Percentiles rank a stretch among this genome's conserved stretches.
Evolutionary conservation across 2,113 vertebrate genomes (phyloP).

Genomic region (Passer montanus): DNA sequence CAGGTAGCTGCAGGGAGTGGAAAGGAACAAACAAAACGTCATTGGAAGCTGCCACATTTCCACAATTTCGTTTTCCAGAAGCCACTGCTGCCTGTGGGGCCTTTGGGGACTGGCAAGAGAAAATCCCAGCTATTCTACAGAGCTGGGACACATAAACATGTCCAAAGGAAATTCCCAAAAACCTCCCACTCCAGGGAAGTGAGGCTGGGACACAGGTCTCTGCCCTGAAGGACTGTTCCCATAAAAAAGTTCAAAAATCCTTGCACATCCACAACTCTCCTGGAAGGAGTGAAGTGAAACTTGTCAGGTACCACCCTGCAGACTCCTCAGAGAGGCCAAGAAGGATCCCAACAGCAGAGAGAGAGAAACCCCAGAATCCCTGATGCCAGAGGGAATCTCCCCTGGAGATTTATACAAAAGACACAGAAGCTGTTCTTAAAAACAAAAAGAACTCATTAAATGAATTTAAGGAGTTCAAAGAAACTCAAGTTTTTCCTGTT

Average conservation of each 20-base stretch:
- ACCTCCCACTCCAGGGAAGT: background rate
- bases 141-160: background rate
- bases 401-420: background rate
- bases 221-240: background rate
- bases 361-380: background rate
- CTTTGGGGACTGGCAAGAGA: background rate
- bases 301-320: background rate
- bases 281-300: background rate
- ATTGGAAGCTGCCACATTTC: background rate
- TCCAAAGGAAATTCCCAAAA: background rate
- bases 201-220: background rate
- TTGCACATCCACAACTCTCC: background rate
- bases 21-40: background rate
- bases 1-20: slow-evolving; percentile 84
- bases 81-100: background rate
- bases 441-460: background rate
- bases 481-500: background rate
- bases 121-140: background rate
- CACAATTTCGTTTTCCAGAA: background rate
- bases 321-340: background rate
- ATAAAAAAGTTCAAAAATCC: background rate
- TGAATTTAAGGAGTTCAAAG: background rate
- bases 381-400: background rate
- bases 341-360: background rate
- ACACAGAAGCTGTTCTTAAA: background rate